A percentile compares a stretch with the other conserved stretches of the same genome.
phyloP scores from a whole-genome alignment of 1,140 invertebrate species.

The Drosophila mauritiana region DNA sequence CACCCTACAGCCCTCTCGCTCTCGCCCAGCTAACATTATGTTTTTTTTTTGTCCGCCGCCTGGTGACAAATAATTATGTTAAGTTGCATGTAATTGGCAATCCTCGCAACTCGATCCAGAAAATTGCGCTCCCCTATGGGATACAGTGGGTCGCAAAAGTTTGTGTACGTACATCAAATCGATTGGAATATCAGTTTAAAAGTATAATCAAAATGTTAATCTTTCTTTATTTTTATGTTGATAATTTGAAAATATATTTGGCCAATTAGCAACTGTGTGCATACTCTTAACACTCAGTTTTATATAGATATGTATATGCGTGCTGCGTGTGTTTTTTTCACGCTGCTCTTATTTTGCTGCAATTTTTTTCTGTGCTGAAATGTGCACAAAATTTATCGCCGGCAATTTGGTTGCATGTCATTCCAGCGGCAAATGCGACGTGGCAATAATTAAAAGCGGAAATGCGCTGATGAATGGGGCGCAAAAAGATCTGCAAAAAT shows the following conservation, averaged over 20 bases:
- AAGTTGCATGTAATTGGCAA: conserved; percentile 66
- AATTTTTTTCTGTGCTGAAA: conserved; percentile 51
- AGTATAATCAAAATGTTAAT: neutral
- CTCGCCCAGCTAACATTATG: conserved; percentile 6
- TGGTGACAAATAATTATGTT: conserved; percentile 64
- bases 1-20: neutral
- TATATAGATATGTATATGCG: too few species aligned
- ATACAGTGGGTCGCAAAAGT: conserved; percentile 14
- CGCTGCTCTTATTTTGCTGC: neutral
- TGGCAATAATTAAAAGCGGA: conserved; percentile 82
- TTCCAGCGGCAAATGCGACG: conserved; percentile 58
- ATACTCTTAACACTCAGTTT: neutral
- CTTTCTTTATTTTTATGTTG: neutral
- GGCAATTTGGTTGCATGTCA: conserved; percentile 82
- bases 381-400: conserved; percentile 76
- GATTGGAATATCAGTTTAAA: neutral
- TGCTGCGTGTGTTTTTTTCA: neutral
- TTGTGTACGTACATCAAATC: neutral
- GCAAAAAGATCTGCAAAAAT: conserved; percentile 14
- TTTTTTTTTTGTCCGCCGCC: conserved; percentile 2
- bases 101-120: conserved; percentile 25
- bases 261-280: neutral
- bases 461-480: conserved; percentile 61
- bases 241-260: neutral
- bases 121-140: neutral